phyloP scores from a whole-genome alignment of 2,797 vertebrate species.

The Schizopygopsis malacanthus region DNA sequence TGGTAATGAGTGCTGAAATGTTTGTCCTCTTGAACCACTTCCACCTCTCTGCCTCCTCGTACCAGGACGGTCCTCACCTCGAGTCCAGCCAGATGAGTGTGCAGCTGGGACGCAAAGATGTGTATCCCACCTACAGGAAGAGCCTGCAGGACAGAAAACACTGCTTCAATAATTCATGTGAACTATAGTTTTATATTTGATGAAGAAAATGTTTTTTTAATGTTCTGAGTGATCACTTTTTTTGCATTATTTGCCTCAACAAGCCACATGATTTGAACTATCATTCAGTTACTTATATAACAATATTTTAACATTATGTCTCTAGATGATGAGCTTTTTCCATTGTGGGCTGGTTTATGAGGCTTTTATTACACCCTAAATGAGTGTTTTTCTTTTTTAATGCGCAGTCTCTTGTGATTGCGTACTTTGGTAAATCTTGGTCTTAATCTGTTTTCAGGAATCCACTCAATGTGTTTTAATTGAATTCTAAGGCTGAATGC shows the following conservation, averaged over 20 bases:
- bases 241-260: not conserved
- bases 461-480: conserved; percentile 3
- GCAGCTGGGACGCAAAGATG: conserved; percentile 96
- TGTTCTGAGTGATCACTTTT: not conserved
- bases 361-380: not conserved
- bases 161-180: not conserved
- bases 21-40: conserved; percentile 88
- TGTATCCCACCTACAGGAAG: conserved; percentile 85
- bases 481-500: conserved; percentile 17
- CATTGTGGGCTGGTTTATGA: not conserved
- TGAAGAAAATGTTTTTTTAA: not conserved
- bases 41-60: conserved; percentile 79
- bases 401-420: not conserved
- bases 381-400: not conserved
- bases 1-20: conserved; percentile 97
- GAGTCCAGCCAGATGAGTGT: conserved; percentile 91
- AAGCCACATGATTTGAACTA: not conserved
- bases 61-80: conserved; percentile 86
- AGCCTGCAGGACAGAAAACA: conserved; percentile 74
- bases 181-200: not conserved
- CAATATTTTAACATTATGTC: not conserved
- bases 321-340: not conserved
- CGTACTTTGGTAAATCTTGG: not conserved
- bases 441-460: not conserved
- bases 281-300: not conserved